Evolutionary conservation across 2,797 vertebrate genomes (phyloP).

Genomic region (Chelidonichthys spinosus): DNA sequence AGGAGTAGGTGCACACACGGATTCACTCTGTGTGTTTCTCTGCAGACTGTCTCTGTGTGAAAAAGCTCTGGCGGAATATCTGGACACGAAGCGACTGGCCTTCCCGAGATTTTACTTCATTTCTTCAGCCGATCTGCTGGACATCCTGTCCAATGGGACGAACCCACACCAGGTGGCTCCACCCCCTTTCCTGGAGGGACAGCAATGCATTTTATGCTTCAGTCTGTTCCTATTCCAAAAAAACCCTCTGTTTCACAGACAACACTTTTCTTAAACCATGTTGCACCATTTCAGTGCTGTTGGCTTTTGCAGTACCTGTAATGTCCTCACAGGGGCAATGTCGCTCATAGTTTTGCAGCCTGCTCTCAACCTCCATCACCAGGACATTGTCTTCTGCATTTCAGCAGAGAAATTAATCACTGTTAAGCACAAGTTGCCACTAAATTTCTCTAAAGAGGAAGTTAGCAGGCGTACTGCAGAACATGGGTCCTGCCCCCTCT

Average conservation of each 20-base stretch:
- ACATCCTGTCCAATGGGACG: conserved; percentile 96
- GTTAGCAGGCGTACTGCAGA: conserved; percentile 49
- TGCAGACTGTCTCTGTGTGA: conserved; percentile 92
- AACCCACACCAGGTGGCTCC: conserved; percentile 90
- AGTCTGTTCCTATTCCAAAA: conserved; percentile 24
- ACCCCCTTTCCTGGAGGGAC: conserved; percentile 9
- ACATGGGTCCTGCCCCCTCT: conserved; percentile 40
- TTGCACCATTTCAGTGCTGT: conserved; percentile 16
- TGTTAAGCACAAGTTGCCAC: conserved; percentile 56
- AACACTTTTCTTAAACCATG: conserved; percentile 2
- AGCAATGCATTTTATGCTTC: conserved; percentile 26
- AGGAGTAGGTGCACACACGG: neutral
- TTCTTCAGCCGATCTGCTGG: conserved; percentile 95
- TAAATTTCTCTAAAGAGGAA: conserved; percentile 57
- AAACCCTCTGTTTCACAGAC: too few relatives aligned
- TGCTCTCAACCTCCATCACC: conserved; percentile 30
- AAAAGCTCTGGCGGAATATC: conserved; percentile 94
- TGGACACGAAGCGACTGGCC: conserved; percentile 94
- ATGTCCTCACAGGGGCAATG: conserved; percentile 77
- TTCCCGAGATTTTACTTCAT: conserved; percentile 98
- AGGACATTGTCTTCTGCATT: conserved; percentile 47
- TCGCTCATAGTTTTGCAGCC: conserved; percentile 61
- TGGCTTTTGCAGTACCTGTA: conserved; percentile 29
- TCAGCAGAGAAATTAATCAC: conserved; percentile 61
- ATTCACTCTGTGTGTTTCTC: conserved; percentile 46